These are phyloP conservation scores for Bucco capensis DNA, from an alignment of 2,113 vertebrate species.

Conservation along the genomic window DNA sequence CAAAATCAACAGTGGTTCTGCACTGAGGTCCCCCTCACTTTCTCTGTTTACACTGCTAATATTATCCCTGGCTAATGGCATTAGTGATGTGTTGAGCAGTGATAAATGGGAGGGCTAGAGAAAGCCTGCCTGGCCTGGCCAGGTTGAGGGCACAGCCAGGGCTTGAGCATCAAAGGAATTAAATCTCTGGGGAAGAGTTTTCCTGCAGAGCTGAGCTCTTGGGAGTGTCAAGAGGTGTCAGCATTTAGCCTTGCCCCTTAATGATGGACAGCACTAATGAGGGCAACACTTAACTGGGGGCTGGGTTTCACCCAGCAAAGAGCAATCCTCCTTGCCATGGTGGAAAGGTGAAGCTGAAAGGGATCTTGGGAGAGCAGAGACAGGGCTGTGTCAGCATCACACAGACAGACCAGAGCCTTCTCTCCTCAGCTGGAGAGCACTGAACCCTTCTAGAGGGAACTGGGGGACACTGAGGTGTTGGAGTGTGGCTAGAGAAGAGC, in stretches of 20 bases:
- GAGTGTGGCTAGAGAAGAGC: too few relatives aligned
- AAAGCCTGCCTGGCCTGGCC: slow-evolving; percentile 48
- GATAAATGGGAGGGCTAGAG: slow-evolving; percentile 72
- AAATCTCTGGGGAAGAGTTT: slow-evolving; percentile 14
- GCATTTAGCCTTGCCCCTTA: background rate
- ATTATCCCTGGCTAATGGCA: slow-evolving; percentile 72
- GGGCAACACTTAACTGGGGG: background rate
- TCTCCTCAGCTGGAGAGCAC: too few relatives aligned
- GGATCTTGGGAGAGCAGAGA: too few relatives aligned
- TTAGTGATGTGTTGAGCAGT: slow-evolving; percentile 70
- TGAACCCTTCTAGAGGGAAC: too few relatives aligned
- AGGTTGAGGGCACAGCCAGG: slow-evolving; percentile 57
- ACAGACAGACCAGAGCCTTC: too few relatives aligned
- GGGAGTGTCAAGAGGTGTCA: slow-evolving; percentile 14
- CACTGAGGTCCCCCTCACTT: slow-evolving; percentile 69
- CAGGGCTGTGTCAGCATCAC: too few relatives aligned
- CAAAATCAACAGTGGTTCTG: slow-evolving; percentile 71
- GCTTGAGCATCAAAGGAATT: slow-evolving; percentile 58
- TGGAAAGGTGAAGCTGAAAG: background rate
- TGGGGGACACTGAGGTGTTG: too few relatives aligned
- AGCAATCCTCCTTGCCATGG: background rate
- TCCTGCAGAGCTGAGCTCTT: slow-evolving; percentile 17
- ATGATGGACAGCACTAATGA: background rate
- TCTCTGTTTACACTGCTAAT: slow-evolving; percentile 76
- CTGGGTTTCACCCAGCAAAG: background rate